Percentiles rank a stretch among this genome's conserved stretches.
Conservation (phyloP, 2,113 vertebrate species). For the Plecturocebus donacophilus region DNA sequence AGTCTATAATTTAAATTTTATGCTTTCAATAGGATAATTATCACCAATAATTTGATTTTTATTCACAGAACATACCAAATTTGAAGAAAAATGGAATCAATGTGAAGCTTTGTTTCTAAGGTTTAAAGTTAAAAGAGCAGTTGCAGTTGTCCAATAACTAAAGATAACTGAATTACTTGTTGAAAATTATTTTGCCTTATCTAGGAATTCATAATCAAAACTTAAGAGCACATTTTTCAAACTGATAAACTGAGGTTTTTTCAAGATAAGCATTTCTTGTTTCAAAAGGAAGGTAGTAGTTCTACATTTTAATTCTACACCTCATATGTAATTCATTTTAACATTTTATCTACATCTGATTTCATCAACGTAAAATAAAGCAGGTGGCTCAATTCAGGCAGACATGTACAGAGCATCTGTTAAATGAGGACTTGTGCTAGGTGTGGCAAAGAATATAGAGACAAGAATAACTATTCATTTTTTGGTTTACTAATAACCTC, state of each 20-base stretch:
- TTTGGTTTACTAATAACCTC: constrained; percentile 23
- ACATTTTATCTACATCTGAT: constrained; percentile 36
- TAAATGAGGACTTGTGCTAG: background rate
- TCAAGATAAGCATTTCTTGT: constrained; percentile 17
- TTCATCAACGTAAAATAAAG: constrained; percentile 51
- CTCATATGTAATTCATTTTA: constrained; percentile 49
- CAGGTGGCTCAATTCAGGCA: constrained; percentile 37
- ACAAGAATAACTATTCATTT: background rate
- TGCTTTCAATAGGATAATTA: background rate
- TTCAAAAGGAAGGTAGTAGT: constrained; percentile 19
- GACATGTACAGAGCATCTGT: constrained; percentile 5
- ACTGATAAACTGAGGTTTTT: background rate
- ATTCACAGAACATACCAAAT: background rate
- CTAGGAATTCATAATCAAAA: constrained; percentile 43
- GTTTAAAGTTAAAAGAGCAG: constrained; percentile 16
- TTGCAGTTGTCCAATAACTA: background rate
- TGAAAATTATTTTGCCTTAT: constrained; percentile 43
- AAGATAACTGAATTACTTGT: background rate
- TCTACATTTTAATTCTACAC: constrained; percentile 50
- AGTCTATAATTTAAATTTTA: background rate
- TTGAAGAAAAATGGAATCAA: constrained; percentile 37
- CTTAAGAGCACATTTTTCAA: constrained; percentile 7
- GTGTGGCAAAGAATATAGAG: background rate
- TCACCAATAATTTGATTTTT: constrained; percentile 29
- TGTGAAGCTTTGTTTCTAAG: constrained; percentile 28